Base-by-base conservation (phyloP, 30 jellyfish, hydroid and myxozoan species). In the Catostylus mosaicus region DNA sequence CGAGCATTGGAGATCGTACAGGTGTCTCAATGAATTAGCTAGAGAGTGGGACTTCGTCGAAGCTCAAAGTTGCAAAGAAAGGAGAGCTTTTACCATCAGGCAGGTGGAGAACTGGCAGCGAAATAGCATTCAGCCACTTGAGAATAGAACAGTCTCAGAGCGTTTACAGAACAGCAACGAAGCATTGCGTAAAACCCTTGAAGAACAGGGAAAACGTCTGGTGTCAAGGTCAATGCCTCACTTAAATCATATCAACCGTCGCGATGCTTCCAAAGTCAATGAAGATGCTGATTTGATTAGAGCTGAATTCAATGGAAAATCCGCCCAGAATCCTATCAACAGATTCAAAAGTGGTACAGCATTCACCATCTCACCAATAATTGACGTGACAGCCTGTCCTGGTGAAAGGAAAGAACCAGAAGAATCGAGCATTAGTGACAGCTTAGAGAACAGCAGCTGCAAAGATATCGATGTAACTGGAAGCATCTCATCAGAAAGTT, bases 91-190 rank as follows among this genome's bases (percentile, higher is more conserved):
- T 22, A 52, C 85, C 14, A 74, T 74, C 75, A 51, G 75, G 31
- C 85, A 74, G 64, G 85, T 74, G 9, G 85, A 74, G 24, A 57
- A 74, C 75, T 74, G 85, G 85, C 85, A 74, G 47, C 48, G 85
- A 5, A 37, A 74, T 36, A 74, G 50, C 37, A 74, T 74, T 0
- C 76, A 31, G 40, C 63, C 85, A 30, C 54, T 24, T 14, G 76
- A n/a, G 32, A 63, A 74, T 31, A 59, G 72, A 30, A 36, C 27
- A 9, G 26, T 18, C 38, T 1, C 64, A 33, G 80, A 68, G 34
- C 64, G 32, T 46, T 33, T 68, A 18, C 67, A 35, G 36, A 68
- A 24, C 37, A 43, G 32, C 3, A 30, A 8, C 78, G 22, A 18
- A 3, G 12, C 57, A 19, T 2, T 66, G 19, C 80, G 35, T 1